Evolutionary conservation across 2,797 vertebrate genomes (phyloP), one percentile per base, ranked within the genome.

Genomic region (Halcyon leucocephala): DNA sequence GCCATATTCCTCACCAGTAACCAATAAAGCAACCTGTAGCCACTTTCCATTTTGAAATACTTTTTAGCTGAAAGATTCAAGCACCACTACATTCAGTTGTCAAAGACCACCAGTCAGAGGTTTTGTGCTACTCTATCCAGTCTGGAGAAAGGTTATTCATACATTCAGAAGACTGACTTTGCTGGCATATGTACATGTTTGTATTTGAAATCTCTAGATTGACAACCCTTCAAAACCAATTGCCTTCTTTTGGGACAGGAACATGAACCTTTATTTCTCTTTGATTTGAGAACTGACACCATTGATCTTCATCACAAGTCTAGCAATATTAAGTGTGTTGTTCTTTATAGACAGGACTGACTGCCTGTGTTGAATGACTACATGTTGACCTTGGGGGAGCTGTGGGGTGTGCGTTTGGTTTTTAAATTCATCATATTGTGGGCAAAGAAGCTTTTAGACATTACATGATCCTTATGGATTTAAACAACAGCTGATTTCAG

Each of bases 211-310:
- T 76, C 83, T 91, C 52, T 44, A 66, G 70, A 93, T 3, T 95
- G 91, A 90, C 55, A 86, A 25, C 51, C 25, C 58, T 91, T 94
- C 91, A 74, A 78, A 86, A 83, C 70, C 82, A 73, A 44, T 70
- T 94, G 51, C 85, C 66, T 86, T 86, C 82, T 82, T 73, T 52
- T 82, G 82, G 77, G 83, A 94, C 48, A 74, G 51, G 54, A 94
- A 91, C 72, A 72, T 1, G 16, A 95, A 80, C 67, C 17, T 93
- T 77, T 83, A 73, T 90, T 97, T 94, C 70, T 65, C 82, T 83
- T 79, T 73, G 89, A 86, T 81, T 61, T 83, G 73, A 91, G 91
- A 96, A 60, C 62, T 93, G 88, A 86, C 87, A 73, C 77, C 17
- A 16, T 79, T 85, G 76, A 80, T 94, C 64, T 81, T 76, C 70